Percentiles rank a stretch among this genome's conserved stretches.
Evolutionary conservation across 2,888 invertebrate genomes (phyloP).

Genomic region (Andrena praecox): DNA sequence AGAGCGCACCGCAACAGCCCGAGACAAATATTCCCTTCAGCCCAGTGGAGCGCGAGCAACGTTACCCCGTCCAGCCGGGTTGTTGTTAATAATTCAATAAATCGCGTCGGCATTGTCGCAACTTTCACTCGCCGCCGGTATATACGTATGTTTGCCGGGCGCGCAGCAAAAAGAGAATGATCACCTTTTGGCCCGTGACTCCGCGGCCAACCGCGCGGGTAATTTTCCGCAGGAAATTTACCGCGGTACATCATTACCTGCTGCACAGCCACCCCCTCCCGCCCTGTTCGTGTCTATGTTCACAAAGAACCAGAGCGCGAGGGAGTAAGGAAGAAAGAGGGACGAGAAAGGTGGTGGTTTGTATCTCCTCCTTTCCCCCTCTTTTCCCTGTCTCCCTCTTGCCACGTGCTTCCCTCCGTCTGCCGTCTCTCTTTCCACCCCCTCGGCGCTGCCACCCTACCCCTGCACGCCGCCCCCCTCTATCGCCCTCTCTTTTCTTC

Average conservation of each 20-base stretch:
- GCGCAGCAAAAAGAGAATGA: constrained; percentile 61
- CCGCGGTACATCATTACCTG: constrained; percentile 75
- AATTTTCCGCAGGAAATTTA: constrained; percentile 76
- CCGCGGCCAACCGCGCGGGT: constrained; percentile 66
- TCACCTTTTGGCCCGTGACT: constrained; percentile 64
- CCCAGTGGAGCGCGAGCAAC: not conserved
- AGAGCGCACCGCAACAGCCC: no score
- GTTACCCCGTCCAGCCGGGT: constrained; percentile 8
- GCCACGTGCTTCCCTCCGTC: constrained; percentile 8
- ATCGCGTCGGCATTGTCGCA: constrained; percentile 43
- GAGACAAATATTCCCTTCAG: not conserved
- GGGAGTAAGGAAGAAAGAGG: constrained; percentile 39
- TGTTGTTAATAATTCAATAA: constrained; percentile 49
- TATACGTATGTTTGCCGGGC: constrained; percentile 35
- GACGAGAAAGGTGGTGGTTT: constrained; percentile 38
- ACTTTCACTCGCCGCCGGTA: constrained; percentile 10
- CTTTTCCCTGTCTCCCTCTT: constrained; percentile 27
- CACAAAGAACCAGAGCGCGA: constrained; percentile 61
- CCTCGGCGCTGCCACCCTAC: constrained; percentile 12
- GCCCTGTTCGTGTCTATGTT: constrained; percentile 62
- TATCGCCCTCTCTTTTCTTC: constrained; percentile 55
- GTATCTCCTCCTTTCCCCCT: constrained; percentile 36
- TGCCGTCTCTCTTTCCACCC: constrained; percentile 35
- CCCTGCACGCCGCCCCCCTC: constrained; percentile 23
- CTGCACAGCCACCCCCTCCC: constrained; percentile 56